These are phyloP conservation scores for Ormyrus nitidulus DNA, from an alignment of 2,888 invertebrate species.

Conservation along the genomic window DNA sequence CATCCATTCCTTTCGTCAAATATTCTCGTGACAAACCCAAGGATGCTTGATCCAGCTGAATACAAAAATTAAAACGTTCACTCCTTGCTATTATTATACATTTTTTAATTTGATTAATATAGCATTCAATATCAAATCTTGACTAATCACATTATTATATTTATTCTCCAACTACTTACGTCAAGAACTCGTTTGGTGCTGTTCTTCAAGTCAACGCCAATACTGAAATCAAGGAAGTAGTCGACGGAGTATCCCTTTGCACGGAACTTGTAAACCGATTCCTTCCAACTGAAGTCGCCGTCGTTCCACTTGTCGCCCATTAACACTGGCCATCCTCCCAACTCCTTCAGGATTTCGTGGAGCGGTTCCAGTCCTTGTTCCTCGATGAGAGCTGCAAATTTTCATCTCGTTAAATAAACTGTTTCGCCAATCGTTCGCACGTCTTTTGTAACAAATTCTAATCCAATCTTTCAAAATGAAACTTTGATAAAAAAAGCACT, in stretches of 20 bases:
- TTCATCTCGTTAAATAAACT: neutral
- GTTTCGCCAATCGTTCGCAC: no score
- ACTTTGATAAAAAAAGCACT: no score
- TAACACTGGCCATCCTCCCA: slow-evolving; percentile 97
- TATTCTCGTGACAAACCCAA: slow-evolving; percentile 91
- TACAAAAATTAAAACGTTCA: slow-evolving; percentile 49
- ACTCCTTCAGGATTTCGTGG: slow-evolving; percentile 81
- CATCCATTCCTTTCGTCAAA: slow-evolving; percentile 87
- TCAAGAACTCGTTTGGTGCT: slow-evolving; percentile 90
- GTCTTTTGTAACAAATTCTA: no score
- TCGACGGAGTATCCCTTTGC: slow-evolving; percentile 90
- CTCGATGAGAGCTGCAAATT: slow-evolving; percentile 85
- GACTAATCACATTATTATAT: neutral
- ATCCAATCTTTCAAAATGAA: no score
- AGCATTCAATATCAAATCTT: neutral
- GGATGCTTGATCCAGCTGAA: slow-evolving; percentile 90
- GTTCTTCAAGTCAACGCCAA: slow-evolving; percentile 92
- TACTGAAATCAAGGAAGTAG: slow-evolving; percentile 93
- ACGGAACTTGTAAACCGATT: slow-evolving; percentile 89
- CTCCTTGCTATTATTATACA: neutral
- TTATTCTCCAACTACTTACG: slow-evolving; percentile 78
- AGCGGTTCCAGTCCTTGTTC: slow-evolving; percentile 86
- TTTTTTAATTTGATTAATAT: neutral
- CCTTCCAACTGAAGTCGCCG: slow-evolving; percentile 85
- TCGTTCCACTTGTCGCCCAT: slow-evolving; percentile 86